Base-by-base conservation (phyloP, 1,140 invertebrate genomes). In the Mamestra configurata region DNA sequence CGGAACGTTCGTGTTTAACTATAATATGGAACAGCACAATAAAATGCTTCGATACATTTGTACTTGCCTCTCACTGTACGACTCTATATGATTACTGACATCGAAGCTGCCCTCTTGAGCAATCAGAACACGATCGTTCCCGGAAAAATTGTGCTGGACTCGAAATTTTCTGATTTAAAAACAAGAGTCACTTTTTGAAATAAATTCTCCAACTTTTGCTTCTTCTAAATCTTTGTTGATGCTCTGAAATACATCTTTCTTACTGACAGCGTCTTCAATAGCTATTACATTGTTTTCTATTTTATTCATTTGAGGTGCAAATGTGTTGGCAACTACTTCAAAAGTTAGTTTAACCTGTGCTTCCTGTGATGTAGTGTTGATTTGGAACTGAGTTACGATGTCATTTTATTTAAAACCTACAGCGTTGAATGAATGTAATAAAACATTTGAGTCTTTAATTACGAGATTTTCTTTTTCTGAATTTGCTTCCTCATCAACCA, bases 241-340 rank as follows among this genome's bases (percentile, higher is more conserved):
- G 27, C 2, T 59, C 35, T 20, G 4, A 59, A 59, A 53, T 71
- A 70, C 20, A 70, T 70, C 22, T 27, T 49, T 49, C 20, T 27
- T 20, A 3, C 43, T 49, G 22, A 70, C 43, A 70, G 20, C 13
- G 6, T 64, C 27, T 49, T 70, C 40, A 70, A 70, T 70, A n/a
- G 22, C 20, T 4, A 46, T 70, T 49, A 71, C 27, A 71, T 53
- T 53, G 49, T 53, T 71, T 71, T 71, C 24, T 51, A n/a, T 51
- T 71, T 71, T 51, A 35, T 49, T 70, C 40, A 22, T 24, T 22
- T 51, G 13, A 49, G 43, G 43, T 49, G 13, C 24, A n/a, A 53
- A 70, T 13, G 66, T 71, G 46, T 71, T 71, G 68, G 68, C 68
- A 71, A 11, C 24, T 53, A 71, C 24, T 71, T 71, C 68, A 71